These are phyloP conservation scores for Tauraco erythrolophus DNA, from an alignment of 2,113 vertebrate genomes.

Conservation along the genomic window DNA sequence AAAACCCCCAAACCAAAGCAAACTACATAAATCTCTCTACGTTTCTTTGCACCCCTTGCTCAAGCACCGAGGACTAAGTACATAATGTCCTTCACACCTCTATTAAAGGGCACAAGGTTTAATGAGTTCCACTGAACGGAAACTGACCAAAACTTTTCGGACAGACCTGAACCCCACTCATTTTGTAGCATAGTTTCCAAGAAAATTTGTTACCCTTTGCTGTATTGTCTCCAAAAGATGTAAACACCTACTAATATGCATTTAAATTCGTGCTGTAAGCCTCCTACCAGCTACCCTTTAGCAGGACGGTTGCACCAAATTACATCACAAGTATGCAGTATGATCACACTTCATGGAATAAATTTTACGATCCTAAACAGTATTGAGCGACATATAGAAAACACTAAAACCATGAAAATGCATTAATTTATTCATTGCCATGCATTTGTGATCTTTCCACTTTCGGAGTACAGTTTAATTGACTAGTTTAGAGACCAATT, in stretches of 20 bases:
- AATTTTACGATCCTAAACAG: conserved; percentile 60
- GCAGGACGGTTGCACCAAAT: conserved; percentile 30
- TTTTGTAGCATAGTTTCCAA: background rate
- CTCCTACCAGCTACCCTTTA: conserved; percentile 22
- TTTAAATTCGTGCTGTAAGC: background rate
- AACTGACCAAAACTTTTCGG: background rate
- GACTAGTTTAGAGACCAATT: conserved; percentile 84
- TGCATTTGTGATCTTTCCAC: conserved; percentile 80
- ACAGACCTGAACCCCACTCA: background rate
- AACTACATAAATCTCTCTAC: background rate
- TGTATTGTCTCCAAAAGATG: background rate
- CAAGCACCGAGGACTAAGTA: background rate
- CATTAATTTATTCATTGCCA: conserved; percentile 82
- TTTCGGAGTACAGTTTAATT: conserved; percentile 86
- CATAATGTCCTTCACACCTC: background rate
- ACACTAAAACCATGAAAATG: conserved; percentile 78
- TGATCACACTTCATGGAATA: conserved; percentile 55
- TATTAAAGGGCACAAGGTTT: background rate
- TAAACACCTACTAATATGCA: background rate
- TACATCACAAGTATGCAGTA: conserved; percentile 26
- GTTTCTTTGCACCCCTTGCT: background rate
- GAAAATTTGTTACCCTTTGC: background rate
- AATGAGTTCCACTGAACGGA: background rate
- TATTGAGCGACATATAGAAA: conserved; percentile 65
- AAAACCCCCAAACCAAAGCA: background rate